Evolutionary conservation across 2,888 invertebrate genomes (phyloP), one percentile per base, ranked within the genome.

Genomic region (Bombylius discolor): DNA sequence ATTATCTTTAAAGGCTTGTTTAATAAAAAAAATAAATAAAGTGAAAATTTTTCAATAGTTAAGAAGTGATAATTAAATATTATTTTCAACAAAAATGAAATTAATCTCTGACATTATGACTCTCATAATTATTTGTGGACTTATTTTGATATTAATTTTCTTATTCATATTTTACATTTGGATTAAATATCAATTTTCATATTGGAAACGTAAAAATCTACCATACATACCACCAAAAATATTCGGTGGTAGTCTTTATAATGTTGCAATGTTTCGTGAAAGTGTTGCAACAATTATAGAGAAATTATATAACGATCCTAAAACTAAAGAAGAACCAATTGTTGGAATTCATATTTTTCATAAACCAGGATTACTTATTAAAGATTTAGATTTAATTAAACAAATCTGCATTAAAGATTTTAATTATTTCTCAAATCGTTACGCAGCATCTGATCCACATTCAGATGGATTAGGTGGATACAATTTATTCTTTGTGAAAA

Each of bases 351-450:
- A 72, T 68, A 66, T 73, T 3, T 65, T 78, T 23, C 70, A 77
- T 60, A 70, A 70, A n/a, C 78, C 78, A 0, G 68, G 64, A 1
- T 53, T 78, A 14, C 31, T 78, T 4, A 59, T 74, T 12, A 70
- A 75, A 3, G 76, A 78, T 49, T 71, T 72, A 0, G 75, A 75
- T n/a, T 56, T 78, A 4, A 61, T 77, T 0, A 78, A 77, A 60
- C 65, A 69, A 0, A 60, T 78, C 2, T 55, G 78, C 14, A 68
- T 78, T 5, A 76, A 73, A 50, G 77, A 78, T 56, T 77, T 78
- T 48, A 68, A 71, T 59, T 67, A 66, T 12, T 78, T 77, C 59
- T 57, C 66, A 0, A 70, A 77, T 58, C 69, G 74, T 5, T 67
- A 66, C 58, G 62, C 61, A 0, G 56, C 62, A 4, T 63, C 62